These are phyloP conservation scores for Eupeodes latifasciatus DNA, from an alignment of 2,888 invertebrate species.

Conservation along the genomic window DNA sequence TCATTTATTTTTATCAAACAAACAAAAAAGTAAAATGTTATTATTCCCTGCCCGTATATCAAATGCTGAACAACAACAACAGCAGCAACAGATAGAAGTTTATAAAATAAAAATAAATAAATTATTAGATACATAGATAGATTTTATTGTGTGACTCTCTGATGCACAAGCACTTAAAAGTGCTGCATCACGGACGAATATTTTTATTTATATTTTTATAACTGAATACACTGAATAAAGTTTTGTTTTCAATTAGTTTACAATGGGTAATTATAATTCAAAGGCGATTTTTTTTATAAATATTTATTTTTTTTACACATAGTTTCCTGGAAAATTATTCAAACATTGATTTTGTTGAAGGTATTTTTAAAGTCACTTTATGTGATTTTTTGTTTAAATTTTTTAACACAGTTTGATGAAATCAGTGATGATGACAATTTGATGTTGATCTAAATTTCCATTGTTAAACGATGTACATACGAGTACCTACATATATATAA, in stretches of 20 bases:
- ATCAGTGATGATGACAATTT: constrained; percentile 26
- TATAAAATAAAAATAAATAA: constrained; percentile 14
- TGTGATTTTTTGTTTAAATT: neutral
- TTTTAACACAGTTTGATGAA: constrained; percentile 21
- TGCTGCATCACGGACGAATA: constrained; percentile 26
- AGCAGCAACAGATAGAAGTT: neutral
- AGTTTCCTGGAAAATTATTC: constrained; percentile 53
- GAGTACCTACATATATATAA: no score
- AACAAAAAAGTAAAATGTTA: neutral
- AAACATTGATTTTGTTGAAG: constrained; percentile 14
- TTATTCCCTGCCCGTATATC: constrained; percentile 35
- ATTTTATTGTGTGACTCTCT: neutral
- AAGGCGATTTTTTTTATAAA: constrained; percentile 11
- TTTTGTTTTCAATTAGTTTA: constrained; percentile 65
- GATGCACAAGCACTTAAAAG: constrained; percentile 1
- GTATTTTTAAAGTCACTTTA: neutral
- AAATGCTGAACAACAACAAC: constrained; percentile 44
- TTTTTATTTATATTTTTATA: constrained; percentile 27
- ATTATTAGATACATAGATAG: neutral
- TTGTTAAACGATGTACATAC: neutral
- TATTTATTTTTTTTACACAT: constrained; percentile 27
- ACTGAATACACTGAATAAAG: constrained; percentile 43
- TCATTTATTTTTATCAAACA: constrained; percentile 40
- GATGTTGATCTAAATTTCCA: constrained; percentile 43
- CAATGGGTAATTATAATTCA: constrained; percentile 59